Percentiles rank a stretch among this genome's conserved stretches.
These are phyloP conservation scores for Drosophila miranda DNA, from an alignment of 1,140 invertebrate species.

Conservation along the genomic window DNA sequence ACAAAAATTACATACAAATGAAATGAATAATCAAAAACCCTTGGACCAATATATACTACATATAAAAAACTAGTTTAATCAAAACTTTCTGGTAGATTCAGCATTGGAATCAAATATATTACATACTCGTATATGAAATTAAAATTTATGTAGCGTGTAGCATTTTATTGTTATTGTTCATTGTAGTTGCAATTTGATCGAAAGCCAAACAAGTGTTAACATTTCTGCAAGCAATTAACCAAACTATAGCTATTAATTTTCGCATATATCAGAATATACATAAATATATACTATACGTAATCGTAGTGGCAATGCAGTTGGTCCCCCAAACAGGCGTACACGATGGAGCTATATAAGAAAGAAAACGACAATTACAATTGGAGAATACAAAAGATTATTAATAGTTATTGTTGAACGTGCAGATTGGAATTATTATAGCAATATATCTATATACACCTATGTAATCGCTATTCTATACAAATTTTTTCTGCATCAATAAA, in stretches of 20 bases:
- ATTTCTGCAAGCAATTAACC: constrained; percentile 45
- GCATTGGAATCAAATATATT: constrained; percentile 22
- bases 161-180: constrained; percentile 54
- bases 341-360: constrained; percentile 35
- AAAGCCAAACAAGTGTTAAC: constrained; percentile 52
- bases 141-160: constrained; percentile 21
- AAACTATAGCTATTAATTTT: constrained; percentile 37
- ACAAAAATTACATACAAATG: neutral
- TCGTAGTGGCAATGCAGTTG: constrained; percentile 49
- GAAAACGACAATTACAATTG: constrained; percentile 22
- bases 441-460: constrained; percentile 24
- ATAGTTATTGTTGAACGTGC: constrained; percentile 15
- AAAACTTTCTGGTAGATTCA: constrained; percentile 8
- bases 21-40: constrained; percentile 10
- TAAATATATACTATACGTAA: neutral
- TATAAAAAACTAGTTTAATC: constrained; percentile 6
- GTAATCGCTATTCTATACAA: constrained; percentile 10
- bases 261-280: constrained; percentile 25
- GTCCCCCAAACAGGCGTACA: constrained; percentile 44
- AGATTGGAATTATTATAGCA: constrained; percentile 12
- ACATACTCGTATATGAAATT: constrained; percentile 18
- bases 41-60: constrained; percentile 42
- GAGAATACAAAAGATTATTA: constrained; percentile 14
- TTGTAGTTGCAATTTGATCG: constrained; percentile 33
- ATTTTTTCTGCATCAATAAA: constrained; percentile 52